These are phyloP conservation scores for Agonopterix heracliana DNA, from an alignment of 2,888 invertebrate genomes.

Conservation along the genomic window DNA sequence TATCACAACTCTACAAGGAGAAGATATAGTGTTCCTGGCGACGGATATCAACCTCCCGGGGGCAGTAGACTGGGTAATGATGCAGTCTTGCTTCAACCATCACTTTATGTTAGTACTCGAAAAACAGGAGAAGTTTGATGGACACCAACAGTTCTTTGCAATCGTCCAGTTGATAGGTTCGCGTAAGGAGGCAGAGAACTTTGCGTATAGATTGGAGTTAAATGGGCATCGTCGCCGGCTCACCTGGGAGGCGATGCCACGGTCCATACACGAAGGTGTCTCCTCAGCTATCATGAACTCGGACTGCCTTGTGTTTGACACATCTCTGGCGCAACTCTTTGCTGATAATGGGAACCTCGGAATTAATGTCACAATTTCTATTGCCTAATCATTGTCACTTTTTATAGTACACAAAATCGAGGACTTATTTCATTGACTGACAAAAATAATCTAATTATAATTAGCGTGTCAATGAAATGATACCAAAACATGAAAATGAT, in stretches of 20 bases:
- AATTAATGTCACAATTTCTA: conserved; percentile 99
- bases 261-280: conserved; percentile 99
- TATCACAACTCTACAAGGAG: conserved; percentile 98
- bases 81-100: conserved; percentile 99
- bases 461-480: conserved; percentile 32
- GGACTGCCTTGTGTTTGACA: conserved; percentile 99
- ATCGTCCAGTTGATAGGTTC: conserved; percentile 99
- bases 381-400: conserved; percentile 78
- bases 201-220: conserved; percentile 97
- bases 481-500: conserved; percentile 7
- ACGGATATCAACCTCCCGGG: conserved; percentile 99
- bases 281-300: conserved; percentile 98
- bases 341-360: conserved; percentile 99
- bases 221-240: conserved; percentile 96
- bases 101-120: conserved; percentile 99
- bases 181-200: conserved; percentile 98
- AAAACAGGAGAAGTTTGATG: conserved; percentile 98
- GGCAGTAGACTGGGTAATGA: conserved; percentile 99
- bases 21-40: conserved; percentile 99
- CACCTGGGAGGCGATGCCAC: conserved; percentile 99
- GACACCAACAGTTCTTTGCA: conserved; percentile 97
- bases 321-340: conserved; percentile 97
- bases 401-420: conserved; percentile 15
- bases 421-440: conserved; percentile 31
- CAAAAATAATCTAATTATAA: conserved; percentile 34